Evolutionary conservation across 1,140 invertebrate genomes (phyloP).

Genomic region (Homalodisca vitripennis): DNA sequence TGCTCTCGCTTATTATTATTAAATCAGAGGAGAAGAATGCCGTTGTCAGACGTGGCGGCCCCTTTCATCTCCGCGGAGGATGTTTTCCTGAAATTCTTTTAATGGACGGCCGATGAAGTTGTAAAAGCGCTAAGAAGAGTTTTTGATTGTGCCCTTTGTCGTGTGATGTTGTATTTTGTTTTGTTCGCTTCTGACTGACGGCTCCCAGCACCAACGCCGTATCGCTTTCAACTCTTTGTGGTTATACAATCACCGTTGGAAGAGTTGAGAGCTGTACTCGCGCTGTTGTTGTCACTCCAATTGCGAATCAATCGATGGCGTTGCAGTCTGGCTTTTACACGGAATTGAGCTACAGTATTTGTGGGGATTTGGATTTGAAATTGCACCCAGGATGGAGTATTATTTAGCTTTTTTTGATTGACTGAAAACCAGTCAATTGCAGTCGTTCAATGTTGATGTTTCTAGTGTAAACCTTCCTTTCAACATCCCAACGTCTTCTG

Average conservation of each 20-base stretch:
- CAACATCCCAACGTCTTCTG: no score
- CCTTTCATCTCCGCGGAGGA: conserved; percentile 11
- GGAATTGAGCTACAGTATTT: no score
- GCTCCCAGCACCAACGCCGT: background rate
- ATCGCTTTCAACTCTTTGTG: background rate
- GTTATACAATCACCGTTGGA: background rate
- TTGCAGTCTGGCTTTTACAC: no score
- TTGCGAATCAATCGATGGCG: no score
- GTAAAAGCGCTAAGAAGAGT: conserved; percentile 7
- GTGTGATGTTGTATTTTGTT: background rate
- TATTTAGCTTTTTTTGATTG: no score
- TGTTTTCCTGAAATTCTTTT: conserved; percentile 16
- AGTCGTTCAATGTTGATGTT: no score
- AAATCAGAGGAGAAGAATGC: background rate
- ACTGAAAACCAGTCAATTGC: no score
- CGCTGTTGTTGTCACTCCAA: no score
- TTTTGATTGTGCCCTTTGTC: conserved; percentile 15
- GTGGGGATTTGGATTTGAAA: no score
- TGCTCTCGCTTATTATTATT: conserved; percentile 17
- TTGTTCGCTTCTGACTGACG: background rate
- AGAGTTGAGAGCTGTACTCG: no score
- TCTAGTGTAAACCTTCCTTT: no score
- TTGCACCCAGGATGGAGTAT: no score
- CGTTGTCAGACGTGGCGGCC: background rate
- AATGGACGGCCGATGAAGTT: conserved; percentile 8